phyloP scores from a whole-genome alignment of 1,140 invertebrate genomes.

The Diorhabda carinulata region DNA sequence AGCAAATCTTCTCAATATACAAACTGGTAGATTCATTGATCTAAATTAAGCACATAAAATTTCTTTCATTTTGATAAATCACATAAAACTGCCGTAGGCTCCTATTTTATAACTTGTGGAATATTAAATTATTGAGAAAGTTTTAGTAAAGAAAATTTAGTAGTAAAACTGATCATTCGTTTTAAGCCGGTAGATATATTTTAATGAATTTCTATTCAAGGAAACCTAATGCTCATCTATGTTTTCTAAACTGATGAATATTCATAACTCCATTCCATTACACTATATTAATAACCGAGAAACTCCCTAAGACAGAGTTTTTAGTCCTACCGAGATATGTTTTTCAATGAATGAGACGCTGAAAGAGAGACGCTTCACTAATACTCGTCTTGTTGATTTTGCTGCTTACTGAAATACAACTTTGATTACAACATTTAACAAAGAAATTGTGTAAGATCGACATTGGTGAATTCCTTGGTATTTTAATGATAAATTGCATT shows the following conservation, averaged over 20 bases:
- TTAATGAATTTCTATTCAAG: conserved; percentile 3
- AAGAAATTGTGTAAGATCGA: background rate
- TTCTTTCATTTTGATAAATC: too few relatives aligned
- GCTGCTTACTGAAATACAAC: background rate
- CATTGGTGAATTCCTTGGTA: too few relatives aligned
- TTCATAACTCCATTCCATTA: background rate
- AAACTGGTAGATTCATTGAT: too few relatives aligned
- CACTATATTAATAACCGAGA: background rate
- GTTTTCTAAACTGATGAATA: background rate
- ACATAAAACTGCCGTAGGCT: too few relatives aligned
- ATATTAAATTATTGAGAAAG: too few relatives aligned
- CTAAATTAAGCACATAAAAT: too few relatives aligned
- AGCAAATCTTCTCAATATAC: too few relatives aligned
- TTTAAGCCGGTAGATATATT: background rate
- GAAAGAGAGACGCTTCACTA: background rate
- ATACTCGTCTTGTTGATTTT: background rate
- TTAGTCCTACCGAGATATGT: background rate
- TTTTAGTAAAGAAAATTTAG: background rate
- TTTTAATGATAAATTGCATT: too few relatives aligned
- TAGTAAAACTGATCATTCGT: background rate
- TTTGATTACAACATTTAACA: background rate
- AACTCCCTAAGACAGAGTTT: background rate
- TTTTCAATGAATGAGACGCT: background rate
- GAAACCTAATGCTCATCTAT: background rate
- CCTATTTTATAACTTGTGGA: too few relatives aligned